Evolutionary conservation across 2,888 invertebrate species (phyloP).

Genomic region (Andrena trimmerana): DNA sequence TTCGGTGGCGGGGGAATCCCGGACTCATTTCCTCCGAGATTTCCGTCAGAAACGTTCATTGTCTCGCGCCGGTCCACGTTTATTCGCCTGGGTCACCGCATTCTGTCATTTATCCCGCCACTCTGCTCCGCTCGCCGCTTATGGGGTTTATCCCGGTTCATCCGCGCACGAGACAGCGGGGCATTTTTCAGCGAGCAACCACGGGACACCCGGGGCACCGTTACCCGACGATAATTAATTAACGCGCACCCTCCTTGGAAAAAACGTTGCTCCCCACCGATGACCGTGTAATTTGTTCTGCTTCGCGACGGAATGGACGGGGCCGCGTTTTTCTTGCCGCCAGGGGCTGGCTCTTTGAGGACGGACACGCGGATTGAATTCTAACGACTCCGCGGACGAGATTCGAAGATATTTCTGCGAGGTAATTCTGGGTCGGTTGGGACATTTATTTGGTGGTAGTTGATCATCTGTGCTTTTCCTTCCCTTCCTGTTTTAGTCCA

Average conservation of each 20-base stretch:
- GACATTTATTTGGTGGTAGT: too few relatives aligned
- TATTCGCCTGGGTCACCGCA: slow-evolving; percentile 39
- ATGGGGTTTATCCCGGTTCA: slow-evolving; percentile 31
- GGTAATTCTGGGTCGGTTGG: too few relatives aligned
- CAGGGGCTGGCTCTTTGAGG: too few relatives aligned
- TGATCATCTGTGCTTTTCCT: too few relatives aligned
- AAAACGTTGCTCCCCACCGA: not conserved
- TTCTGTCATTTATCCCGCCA: slow-evolving; percentile 42
- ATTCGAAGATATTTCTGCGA: too few relatives aligned
- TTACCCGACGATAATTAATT: slow-evolving; percentile 34
- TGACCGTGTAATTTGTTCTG: slow-evolving; percentile 10
- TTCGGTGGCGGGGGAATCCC: slow-evolving; percentile 34
- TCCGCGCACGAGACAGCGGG: not conserved
- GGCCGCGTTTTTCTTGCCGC: not conserved
- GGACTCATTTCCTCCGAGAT: slow-evolving; percentile 51
- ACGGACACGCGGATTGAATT: too few relatives aligned
- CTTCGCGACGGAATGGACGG: not conserved
- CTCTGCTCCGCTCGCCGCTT: slow-evolving; percentile 13
- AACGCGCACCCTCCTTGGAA: not conserved
- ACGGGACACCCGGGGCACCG: not conserved
- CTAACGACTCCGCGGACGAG: too few relatives aligned
- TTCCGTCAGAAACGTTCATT: slow-evolving; percentile 56
- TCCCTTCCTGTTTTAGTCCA: too few relatives aligned
- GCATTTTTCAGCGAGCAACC: slow-evolving; percentile 40
- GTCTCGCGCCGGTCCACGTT: slow-evolving; percentile 43